phyloP scores from a whole-genome alignment of 1,140 invertebrate species.

The Platorchestia sp. region DNA sequence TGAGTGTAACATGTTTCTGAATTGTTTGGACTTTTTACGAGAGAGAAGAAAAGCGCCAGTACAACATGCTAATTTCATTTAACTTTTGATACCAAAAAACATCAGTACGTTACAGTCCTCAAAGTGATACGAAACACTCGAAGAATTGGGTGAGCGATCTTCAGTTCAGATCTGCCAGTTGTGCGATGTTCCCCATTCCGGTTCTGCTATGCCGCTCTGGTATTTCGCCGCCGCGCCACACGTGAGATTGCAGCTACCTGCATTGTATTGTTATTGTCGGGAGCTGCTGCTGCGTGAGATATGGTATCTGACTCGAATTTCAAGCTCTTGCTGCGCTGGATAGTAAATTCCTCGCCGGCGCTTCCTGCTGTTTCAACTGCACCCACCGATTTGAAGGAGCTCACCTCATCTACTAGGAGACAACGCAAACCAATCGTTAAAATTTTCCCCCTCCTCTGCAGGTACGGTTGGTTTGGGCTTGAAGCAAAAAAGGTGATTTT shows the following conservation, averaged over 20 bases:
- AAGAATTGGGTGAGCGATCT: not conserved
- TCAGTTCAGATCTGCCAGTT: not conserved
- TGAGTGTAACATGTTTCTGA: too few species aligned
- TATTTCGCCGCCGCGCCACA: not conserved
- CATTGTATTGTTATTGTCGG: not conserved
- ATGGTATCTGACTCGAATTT: not conserved
- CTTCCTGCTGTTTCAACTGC: not conserved
- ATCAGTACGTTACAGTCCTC: too few species aligned
- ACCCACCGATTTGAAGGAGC: not conserved
- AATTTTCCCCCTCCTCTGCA: not conserved
- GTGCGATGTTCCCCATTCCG: not conserved
- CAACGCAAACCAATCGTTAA: too few species aligned
- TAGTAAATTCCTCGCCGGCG: not conserved
- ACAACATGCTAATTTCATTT: too few species aligned
- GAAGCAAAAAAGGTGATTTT: not conserved
- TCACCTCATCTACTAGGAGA: not conserved
- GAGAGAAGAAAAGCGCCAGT: too few species aligned
- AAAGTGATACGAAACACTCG: not conserved
- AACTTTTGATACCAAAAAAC: too few species aligned
- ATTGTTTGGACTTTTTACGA: too few species aligned
- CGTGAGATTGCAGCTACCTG: not conserved
- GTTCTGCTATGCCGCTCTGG: not conserved
- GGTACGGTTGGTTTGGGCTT: not conserved
- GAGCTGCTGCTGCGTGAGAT: not conserved
- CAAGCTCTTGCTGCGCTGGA: not conserved